phyloP scores from a whole-genome alignment of 2,888 invertebrate genomes.

The Cheilosia scutellata region DNA sequence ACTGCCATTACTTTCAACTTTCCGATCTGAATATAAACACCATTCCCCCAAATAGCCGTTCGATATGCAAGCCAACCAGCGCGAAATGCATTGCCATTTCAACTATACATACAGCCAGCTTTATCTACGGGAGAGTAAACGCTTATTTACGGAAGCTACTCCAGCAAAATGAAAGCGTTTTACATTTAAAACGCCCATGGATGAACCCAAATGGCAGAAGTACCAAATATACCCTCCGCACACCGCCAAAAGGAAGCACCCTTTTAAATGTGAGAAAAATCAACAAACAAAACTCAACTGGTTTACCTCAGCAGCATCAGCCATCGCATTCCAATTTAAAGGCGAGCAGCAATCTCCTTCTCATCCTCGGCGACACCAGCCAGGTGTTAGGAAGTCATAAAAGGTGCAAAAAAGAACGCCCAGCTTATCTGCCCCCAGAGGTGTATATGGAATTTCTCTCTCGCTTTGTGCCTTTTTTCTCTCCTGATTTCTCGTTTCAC shows the following conservation, averaged over 20 bases:
- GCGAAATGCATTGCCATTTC: too few relatives aligned
- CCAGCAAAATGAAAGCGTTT: conserved; percentile 49
- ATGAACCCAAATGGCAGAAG: conserved; percentile 41
- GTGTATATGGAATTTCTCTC: conserved; percentile 44
- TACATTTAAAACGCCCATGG: conserved; percentile 26
- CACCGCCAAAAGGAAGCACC: conserved; percentile 41
- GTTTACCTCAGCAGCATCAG: conserved; percentile 53
- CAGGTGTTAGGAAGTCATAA: conserved; percentile 61
- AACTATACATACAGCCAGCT: background rate
- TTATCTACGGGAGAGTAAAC: conserved; percentile 2
- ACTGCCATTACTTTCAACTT: too few relatives aligned
- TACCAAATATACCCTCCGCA: background rate
- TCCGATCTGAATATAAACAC: too few relatives aligned
- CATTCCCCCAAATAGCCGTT: too few relatives aligned
- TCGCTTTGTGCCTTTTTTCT: conserved; percentile 19
- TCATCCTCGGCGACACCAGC: conserved; percentile 15
- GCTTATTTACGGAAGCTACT: conserved; percentile 46
- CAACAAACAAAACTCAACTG: conserved; percentile 72
- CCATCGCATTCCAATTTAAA: conserved; percentile 53
- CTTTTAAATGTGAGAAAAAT: conserved; percentile 59
- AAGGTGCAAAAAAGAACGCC: conserved; percentile 65
- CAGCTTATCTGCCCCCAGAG: conserved; percentile 66
- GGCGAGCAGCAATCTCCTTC: conserved; percentile 13
- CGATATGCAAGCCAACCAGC: too few relatives aligned
- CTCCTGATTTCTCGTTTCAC: conserved; percentile 41